phyloP scores from a whole-genome alignment of 2,113 vertebrate genomes.

The Triplophysa tibetana region DNA sequence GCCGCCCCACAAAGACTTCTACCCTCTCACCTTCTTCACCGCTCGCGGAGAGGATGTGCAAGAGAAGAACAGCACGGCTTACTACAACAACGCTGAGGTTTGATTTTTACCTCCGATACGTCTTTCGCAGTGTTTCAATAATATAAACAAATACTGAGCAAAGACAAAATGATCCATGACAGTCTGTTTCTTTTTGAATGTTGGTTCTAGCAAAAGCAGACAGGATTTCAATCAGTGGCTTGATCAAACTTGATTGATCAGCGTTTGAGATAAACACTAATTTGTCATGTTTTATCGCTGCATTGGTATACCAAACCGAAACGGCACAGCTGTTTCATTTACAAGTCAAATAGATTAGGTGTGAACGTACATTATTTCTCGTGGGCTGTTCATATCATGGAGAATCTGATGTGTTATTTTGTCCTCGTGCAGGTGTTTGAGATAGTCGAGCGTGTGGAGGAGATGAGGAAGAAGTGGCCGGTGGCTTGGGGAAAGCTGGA shows the following conservation, averaged over 20 bases:
- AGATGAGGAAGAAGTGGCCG: slow-evolving; percentile 95
- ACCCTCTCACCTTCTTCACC: slow-evolving; percentile 97
- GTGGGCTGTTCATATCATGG: neutral
- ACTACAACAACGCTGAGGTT: slow-evolving; percentile 99
- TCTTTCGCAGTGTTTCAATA: too few relatives aligned
- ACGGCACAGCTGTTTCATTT: too few relatives aligned
- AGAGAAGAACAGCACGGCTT: slow-evolving; percentile 98
- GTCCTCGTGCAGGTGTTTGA: slow-evolving; percentile 88
- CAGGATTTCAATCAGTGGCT: too few relatives aligned
- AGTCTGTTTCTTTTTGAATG: too few relatives aligned
- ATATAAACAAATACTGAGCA: too few relatives aligned
- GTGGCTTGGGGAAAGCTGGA: slow-evolving; percentile 98
- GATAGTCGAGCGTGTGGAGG: slow-evolving; percentile 96
- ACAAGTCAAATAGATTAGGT: neutral
- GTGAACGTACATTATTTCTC: neutral
- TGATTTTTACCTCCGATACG: too few relatives aligned
- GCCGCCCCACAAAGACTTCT: slow-evolving; percentile 97
- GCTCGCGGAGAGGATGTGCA: slow-evolving; percentile 97
- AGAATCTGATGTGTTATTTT: neutral
- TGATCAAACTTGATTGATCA: too few relatives aligned
- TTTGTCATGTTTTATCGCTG: too few relatives aligned
- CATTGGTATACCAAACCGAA: too few relatives aligned
- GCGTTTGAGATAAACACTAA: too few relatives aligned
- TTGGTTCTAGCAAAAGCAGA: too few relatives aligned
- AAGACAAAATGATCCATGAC: too few relatives aligned